phyloP scores from a whole-genome alignment of 2,888 invertebrate species.

The Hydrotaea diabolus region DNA sequence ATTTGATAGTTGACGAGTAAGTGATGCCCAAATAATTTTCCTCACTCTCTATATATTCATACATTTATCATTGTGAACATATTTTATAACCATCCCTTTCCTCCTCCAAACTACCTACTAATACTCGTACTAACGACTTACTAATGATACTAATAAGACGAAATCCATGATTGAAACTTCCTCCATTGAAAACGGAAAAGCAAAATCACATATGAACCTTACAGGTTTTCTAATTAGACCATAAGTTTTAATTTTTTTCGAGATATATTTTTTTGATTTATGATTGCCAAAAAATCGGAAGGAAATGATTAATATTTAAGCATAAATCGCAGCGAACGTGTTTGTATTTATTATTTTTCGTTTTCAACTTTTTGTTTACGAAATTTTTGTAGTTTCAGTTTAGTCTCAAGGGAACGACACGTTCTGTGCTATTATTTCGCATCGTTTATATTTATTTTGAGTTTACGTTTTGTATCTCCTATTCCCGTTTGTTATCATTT shows the following conservation, averaged over 20 bases:
- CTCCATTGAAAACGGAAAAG: no score
- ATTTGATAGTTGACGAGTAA: conserved; percentile 93
- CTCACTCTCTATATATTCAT: background rate
- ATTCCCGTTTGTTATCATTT: no score
- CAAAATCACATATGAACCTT: no score
- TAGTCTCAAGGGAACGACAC: no score
- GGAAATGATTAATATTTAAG: conserved; percentile 10
- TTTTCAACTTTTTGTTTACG: no score
- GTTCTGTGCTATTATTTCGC: background rate
- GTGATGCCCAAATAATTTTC: conserved; percentile 78
- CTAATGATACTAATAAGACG: background rate
- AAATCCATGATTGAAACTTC: no score
- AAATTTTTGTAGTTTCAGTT: no score
- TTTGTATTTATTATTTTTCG: no score
- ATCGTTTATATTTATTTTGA: background rate
- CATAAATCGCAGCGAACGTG: background rate
- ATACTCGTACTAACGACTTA: background rate
- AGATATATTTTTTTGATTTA: conserved; percentile 15
- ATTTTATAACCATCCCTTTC: no score
- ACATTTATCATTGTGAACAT: no score
- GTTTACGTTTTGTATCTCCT: background rate
- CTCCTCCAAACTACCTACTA: background rate
- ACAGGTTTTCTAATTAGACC: background rate
- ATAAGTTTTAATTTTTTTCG: background rate
- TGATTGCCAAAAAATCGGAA: conserved; percentile 16